Evolutionary conservation across 2,888 invertebrate genomes (phyloP).

Genomic region (Falcaria lacertinaria): DNA sequence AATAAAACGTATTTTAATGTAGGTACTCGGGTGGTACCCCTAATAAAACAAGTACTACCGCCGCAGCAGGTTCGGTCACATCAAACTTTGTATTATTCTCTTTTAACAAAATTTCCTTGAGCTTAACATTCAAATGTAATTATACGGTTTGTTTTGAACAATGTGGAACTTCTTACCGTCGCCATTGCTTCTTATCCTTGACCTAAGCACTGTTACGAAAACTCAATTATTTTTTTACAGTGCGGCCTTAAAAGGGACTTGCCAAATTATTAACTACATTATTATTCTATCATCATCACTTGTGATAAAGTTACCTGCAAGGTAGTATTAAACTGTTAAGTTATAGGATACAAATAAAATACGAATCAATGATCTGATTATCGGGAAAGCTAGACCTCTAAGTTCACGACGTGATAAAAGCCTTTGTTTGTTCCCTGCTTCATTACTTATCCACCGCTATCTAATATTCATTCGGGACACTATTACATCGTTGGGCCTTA

Average conservation of each 20-base stretch:
- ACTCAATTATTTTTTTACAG: conserved; percentile 4
- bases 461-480: background rate
- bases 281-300: too few species aligned
- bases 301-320: too few species aligned
- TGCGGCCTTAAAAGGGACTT: too few species aligned
- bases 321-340: too few species aligned
- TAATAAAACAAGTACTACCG: too few species aligned
- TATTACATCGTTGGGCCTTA: background rate
- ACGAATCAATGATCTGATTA: background rate
- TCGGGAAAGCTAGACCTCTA: background rate
- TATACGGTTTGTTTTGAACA: conserved; percentile 23
- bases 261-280: too few species aligned
- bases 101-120: conserved; percentile 15
- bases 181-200: background rate
- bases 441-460: background rate
- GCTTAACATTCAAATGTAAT: conserved; percentile 31
- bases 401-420: background rate
- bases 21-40: conserved; percentile 8
- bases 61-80: conserved; percentile 11
- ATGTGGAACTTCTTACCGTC: conserved; percentile 13
- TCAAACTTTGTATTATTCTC: conserved; percentile 31
- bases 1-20: conserved; percentile 21
- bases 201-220: conserved; percentile 8
- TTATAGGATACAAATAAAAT: background rate
- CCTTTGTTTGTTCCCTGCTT: background rate